These are phyloP conservation scores for Albula goreensis DNA, from an alignment of 2,113 vertebrate species.

Conservation along the genomic window DNA sequence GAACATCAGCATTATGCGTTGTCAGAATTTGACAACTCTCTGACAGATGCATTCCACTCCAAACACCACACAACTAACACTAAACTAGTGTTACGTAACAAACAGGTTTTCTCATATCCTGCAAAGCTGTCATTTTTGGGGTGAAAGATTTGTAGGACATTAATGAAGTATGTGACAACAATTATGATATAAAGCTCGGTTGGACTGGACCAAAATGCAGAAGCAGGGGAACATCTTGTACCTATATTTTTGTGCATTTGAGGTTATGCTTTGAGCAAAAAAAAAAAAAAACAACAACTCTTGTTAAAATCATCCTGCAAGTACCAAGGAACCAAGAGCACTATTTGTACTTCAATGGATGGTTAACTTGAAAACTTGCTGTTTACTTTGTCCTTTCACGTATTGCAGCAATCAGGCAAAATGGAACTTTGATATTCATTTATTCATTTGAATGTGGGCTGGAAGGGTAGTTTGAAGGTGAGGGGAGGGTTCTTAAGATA, in stretches of 20 bases:
- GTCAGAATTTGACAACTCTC: no score
- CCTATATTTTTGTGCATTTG: neutral
- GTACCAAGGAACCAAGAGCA: neutral
- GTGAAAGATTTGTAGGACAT: no score
- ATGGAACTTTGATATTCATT: slow-evolving; percentile 41
- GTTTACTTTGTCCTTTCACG: slow-evolving; percentile 4
- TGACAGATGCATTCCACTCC: no score
- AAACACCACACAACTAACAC: no score
- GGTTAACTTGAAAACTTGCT: neutral
- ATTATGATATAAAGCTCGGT: neutral
- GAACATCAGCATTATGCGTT: no score
- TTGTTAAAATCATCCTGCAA: neutral
- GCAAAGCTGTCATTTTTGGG: no score
- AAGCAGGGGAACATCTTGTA: neutral
- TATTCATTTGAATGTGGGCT: slow-evolving; percentile 28
- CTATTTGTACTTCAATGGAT: neutral
- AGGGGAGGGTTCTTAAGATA: slow-evolving; percentile 54
- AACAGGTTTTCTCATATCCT: no score
- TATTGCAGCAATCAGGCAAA: neutral
- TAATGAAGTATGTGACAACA: neutral
- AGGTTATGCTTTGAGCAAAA: neutral
- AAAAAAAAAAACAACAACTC: neutral
- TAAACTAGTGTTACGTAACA: no score
- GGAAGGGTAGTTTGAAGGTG: neutral
- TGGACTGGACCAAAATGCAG: neutral